Conservation (phyloP, 2,888 invertebrate species). For the Apamea epomidion region DNA sequence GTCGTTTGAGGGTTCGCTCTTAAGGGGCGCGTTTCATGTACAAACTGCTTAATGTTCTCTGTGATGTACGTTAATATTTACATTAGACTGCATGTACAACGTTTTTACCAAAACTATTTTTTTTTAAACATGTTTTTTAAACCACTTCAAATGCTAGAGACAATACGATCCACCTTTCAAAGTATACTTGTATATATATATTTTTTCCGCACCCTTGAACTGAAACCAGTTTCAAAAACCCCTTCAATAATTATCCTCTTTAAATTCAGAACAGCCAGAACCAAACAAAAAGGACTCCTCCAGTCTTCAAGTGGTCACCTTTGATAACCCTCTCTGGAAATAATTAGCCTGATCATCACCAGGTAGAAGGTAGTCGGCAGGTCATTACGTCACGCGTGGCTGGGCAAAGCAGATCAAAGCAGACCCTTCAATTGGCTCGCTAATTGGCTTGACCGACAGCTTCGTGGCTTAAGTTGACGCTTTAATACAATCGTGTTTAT, state of each 20-base stretch:
- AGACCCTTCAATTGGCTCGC: constrained; percentile 78
- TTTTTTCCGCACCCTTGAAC: neutral
- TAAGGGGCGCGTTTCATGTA: constrained; percentile 58
- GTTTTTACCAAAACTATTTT: neutral
- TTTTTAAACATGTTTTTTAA: neutral
- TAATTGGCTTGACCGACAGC: constrained; percentile 87
- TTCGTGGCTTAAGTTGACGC: constrained; percentile 67
- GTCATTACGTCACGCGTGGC: constrained; percentile 72
- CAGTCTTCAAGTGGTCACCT: constrained; percentile 52
- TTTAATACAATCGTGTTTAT: constrained; percentile 4
- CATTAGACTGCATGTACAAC: neutral
- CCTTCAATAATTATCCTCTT: neutral
- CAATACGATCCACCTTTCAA: neutral
- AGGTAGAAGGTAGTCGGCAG: constrained; percentile 61
- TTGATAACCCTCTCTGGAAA: constrained; percentile 49
- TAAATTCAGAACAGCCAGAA: constrained; percentile 10
- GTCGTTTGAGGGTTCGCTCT: constrained; percentile 73
- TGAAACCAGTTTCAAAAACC: neutral
- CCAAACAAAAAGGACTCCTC: constrained; percentile 20
- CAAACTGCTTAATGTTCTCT: constrained; percentile 38
- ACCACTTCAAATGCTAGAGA: neutral
- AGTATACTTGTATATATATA: neutral
- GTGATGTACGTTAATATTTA: constrained; percentile 23
- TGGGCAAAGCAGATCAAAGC: constrained; percentile 83
- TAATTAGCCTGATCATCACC: constrained; percentile 68